Percentiles rank a stretch among this genome's conserved stretches.
Evolutionary conservation across 2,888 invertebrate species (phyloP).

Genomic region (Acanthopleura granulata): DNA sequence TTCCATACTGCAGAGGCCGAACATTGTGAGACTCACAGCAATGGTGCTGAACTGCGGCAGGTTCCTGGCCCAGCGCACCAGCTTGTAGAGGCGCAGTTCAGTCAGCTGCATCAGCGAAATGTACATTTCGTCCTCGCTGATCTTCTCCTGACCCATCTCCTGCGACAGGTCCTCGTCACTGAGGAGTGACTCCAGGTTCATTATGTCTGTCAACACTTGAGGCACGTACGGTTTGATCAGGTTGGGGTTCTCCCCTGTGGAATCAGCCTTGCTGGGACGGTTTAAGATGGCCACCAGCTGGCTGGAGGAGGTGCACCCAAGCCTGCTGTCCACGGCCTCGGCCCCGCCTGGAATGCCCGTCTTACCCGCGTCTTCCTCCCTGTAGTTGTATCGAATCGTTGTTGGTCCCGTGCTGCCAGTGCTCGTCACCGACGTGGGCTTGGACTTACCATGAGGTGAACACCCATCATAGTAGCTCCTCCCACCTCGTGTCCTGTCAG

Average conservation of each 20-base stretch:
- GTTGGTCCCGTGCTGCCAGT: not conserved
- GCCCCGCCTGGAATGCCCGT: not conserved
- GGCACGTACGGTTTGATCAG: constrained; percentile 39
- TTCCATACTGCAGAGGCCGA: no score
- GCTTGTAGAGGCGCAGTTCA: constrained; percentile 94
- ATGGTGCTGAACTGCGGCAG: constrained; percentile 96
- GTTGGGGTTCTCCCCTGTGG: constrained; percentile 11
- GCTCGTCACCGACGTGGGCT: constrained; percentile 23
- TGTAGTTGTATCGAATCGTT: not conserved
- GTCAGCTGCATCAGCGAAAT: constrained; percentile 73
- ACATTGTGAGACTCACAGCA: constrained; percentile 76
- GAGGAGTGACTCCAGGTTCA: constrained; percentile 64
- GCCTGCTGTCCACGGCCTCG: not conserved
- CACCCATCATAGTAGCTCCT: constrained; percentile 84
- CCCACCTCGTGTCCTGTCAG: constrained; percentile 94
- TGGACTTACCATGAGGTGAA: constrained; percentile 23
- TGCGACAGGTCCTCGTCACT: constrained; percentile 58
- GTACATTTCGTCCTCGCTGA: constrained; percentile 50
- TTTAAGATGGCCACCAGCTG: constrained; percentile 55
- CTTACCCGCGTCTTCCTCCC: not conserved
- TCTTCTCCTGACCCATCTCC: constrained; percentile 43
- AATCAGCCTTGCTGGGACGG: constrained; percentile 29
- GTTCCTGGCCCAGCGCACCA: constrained; percentile 98
- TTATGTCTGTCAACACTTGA: constrained; percentile 60
- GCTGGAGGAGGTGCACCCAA: constrained; percentile 25